Base-by-base conservation (phyloP, 2,888 invertebrate species). In the Pherbina coryleti region DNA sequence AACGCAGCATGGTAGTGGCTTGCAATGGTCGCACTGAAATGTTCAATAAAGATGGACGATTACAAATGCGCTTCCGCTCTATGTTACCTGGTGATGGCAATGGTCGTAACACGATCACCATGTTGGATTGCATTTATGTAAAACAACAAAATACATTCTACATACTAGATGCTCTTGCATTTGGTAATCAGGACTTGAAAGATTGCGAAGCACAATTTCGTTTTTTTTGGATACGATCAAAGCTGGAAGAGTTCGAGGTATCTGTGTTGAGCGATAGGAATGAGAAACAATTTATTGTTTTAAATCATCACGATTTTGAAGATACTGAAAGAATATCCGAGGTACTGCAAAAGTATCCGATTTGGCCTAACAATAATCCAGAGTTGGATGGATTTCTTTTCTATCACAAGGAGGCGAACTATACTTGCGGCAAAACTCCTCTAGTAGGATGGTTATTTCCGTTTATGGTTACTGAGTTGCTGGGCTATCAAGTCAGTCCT, bases 391-490 rank as follows among this genome's bases (percentile, higher is more conserved):
- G 99, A 0, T 88, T 98, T 53, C 90, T 98, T 75, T 98, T 99
- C 90, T 99, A 95, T 89, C 97, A 98, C 89, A 95, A 94, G 84
- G 91, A 93, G 79, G 93, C 94, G 0, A 93, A 93, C 83, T 99
- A 99, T 86, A 92, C 92, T 8, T 91, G 93, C 73, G 97, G 96
- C 2, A 90, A 92, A 70, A 96, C 97, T 0, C 98, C 98, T 0
- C 90, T 99, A 9, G 97, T 98, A 1, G 94, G 95, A 1, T 99
- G 98, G 98, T 90, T 99, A 2, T 97, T 94, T 86, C 93, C 95
- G 0, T 97, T 92, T 87, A 98, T 98, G 98, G 86, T 98, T 9
- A 92, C 93, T 0, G 97, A 97, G 90, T 91, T 96, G 5, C 78
- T 89, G 1, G 80, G 81, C 0, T 69, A 85, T 22, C 14, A 81